A percentile compares a stretch with the other conserved stretches of the same genome.
Evolutionary conservation across 2,113 vertebrate genomes (phyloP).

Genomic region (Neotoma lepida): DNA sequence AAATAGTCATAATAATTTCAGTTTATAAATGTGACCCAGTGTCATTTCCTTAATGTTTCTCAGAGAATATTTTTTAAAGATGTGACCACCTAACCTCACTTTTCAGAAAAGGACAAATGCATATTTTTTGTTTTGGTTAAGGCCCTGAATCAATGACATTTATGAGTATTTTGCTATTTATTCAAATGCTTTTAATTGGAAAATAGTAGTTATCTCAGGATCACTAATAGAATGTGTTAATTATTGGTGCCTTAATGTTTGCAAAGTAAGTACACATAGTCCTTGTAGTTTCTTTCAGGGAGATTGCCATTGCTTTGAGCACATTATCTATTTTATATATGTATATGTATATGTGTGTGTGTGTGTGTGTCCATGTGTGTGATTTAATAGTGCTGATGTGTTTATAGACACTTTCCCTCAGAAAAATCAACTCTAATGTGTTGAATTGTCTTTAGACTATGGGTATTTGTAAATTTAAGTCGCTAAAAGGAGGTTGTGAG

Average conservation of each 20-base stretch:
- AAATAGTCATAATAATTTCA: background rate
- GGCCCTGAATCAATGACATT: background rate
- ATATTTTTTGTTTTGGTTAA: slow-evolving; percentile 20
- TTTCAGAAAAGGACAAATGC: background rate
- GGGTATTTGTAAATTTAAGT: background rate
- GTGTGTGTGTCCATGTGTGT: background rate
- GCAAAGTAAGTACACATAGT: background rate
- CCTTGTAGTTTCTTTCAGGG: background rate
- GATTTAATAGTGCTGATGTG: background rate
- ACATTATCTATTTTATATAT: background rate
- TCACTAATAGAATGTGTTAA: background rate
- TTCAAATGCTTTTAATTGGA: slow-evolving; percentile 58
- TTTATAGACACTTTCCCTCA: background rate
- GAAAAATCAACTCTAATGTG: background rate
- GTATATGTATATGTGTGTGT: too few relatives aligned
- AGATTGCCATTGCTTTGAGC: slow-evolving; percentile 3
- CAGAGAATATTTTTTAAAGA: slow-evolving; percentile 47
- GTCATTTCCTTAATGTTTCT: background rate
- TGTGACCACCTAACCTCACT: background rate
- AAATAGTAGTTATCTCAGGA: slow-evolving; percentile 31
- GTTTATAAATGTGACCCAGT: background rate
- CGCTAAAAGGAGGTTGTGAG: background rate
- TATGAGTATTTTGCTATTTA: slow-evolving; percentile 51
- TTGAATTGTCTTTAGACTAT: background rate
- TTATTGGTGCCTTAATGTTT: slow-evolving; percentile 31